These are phyloP conservation scores for Spinus pinus DNA, from an alignment of 2,797 vertebrate species.

Conservation along the genomic window DNA sequence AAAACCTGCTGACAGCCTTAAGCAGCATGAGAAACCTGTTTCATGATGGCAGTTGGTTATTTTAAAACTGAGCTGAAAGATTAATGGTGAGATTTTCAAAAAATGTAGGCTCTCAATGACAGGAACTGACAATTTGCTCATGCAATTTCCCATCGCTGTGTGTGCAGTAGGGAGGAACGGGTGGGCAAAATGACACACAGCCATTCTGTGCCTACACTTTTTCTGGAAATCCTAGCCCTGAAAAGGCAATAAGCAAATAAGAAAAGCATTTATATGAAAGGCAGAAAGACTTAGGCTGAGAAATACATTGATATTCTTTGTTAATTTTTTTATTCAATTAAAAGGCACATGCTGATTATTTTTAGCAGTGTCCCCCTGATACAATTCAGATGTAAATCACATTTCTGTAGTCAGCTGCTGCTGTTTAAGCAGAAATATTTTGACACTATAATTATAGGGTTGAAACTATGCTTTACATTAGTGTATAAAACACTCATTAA, in stretches of 20 bases:
- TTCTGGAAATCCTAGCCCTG: conserved; percentile 50
- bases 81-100: conserved; percentile 63
- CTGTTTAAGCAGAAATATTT: conserved; percentile 89
- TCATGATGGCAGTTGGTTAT: conserved; percentile 63
- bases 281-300: conserved; percentile 21
- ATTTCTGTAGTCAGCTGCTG: conserved; percentile 79
- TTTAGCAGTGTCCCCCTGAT: conserved; percentile 52
- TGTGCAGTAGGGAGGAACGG: conserved; percentile 29
- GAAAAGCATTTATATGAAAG: conserved; percentile 28
- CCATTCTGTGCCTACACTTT: background rate
- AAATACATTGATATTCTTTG: conserved; percentile 44
- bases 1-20: conserved; percentile 62
- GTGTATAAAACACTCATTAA: conserved; percentile 92
- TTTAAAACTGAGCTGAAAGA: conserved; percentile 67
- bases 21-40: conserved; percentile 60
- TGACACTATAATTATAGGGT: conserved; percentile 93
- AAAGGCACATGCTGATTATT: conserved; percentile 59
- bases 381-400: conserved; percentile 81
- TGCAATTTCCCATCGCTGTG: conserved; percentile 59
- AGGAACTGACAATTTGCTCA: conserved; percentile 65
- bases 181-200: conserved; percentile 24
- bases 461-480: conserved; percentile 86
- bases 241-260: conserved; percentile 32
- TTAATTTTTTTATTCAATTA: conserved; percentile 72
- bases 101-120: conserved; percentile 45